These are phyloP conservation scores for Hydractinia echinata DNA, from an alignment of 30 jellyfish, hydroid and myxozoan species.

Conservation along the genomic window DNA sequence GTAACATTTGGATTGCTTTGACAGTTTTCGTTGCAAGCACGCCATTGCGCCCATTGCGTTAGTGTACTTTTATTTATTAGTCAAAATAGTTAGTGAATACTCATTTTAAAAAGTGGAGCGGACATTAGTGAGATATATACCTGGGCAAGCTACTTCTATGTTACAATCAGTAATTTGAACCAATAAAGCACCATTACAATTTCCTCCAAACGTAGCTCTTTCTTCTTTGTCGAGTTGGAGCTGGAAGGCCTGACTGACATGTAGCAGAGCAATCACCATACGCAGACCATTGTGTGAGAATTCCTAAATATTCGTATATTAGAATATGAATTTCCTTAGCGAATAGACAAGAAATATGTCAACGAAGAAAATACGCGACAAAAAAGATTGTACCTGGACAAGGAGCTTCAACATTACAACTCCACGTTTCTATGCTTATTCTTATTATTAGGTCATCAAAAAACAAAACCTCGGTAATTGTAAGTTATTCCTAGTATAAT, in stretches of 20 bases:
- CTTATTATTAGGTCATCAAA: too few relatives aligned
- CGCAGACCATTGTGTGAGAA: constrained; percentile 11
- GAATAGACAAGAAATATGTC: too few relatives aligned
- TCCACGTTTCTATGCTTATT: not conserved
- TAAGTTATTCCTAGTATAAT: too few relatives aligned
- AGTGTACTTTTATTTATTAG: not conserved
- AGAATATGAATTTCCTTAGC: too few relatives aligned
- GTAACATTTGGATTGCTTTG: constrained; percentile 4
- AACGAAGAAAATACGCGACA: too few relatives aligned
- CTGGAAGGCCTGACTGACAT: not conserved
- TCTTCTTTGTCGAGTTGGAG: constrained; percentile 12
- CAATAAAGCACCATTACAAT: constrained; percentile 7
- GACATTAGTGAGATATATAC: not conserved
- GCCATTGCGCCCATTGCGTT: not conserved
- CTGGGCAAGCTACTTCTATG: too few relatives aligned
- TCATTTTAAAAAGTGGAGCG: not conserved
- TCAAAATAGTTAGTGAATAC: not conserved
- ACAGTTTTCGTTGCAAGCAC: not conserved
- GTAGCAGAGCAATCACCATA: constrained; percentile 26
- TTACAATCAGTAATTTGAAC: not conserved
- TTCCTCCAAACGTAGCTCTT: constrained; percentile 24
- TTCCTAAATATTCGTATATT: not conserved
- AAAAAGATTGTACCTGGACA: not conserved
- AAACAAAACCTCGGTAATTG: too few relatives aligned
- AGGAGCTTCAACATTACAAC: not conserved